These are phyloP conservation scores for Tokudaia tokunoshimensis DNA, from an alignment of 2,797 vertebrate genomes.

Conservation along the genomic window DNA sequence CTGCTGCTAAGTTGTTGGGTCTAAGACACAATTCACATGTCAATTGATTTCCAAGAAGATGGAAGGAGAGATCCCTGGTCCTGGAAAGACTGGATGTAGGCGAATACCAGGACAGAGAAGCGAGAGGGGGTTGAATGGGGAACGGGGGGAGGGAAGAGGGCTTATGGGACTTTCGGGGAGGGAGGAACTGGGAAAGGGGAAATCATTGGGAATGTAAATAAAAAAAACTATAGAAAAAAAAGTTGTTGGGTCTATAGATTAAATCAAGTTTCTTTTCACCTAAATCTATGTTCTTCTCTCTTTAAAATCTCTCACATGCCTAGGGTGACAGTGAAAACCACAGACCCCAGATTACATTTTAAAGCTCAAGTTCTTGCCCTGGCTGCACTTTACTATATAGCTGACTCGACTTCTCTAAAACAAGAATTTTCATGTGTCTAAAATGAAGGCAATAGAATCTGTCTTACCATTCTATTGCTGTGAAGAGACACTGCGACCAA, in stretches of 20 bases:
- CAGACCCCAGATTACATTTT: neutral
- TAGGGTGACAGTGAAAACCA: neutral
- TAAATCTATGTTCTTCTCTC: neutral
- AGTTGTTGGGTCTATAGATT: neutral
- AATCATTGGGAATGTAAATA: no score
- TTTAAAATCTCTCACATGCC: neutral
- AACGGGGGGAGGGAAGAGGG: no score
- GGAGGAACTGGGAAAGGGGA: no score
- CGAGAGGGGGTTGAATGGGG: no score
- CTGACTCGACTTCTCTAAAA: neutral
- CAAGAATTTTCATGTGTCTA: neutral
- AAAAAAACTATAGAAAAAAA: neutral
- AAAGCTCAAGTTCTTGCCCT: neutral
- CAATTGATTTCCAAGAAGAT: no score
- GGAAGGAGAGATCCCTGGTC: no score
- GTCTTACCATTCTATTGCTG: neutral
- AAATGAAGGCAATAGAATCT: neutral
- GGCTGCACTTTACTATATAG: neutral
- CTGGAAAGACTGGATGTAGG: no score
- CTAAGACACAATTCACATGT: neutral
- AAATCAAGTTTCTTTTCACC: constrained; percentile 12
- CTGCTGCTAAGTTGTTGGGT: neutral
- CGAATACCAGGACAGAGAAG: no score
- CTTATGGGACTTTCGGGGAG: no score
- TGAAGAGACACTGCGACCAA: neutral